Percentiles rank a stretch among this genome's conserved stretches.
These are phyloP conservation scores for Hippocampus barbouri DNA, from an alignment of 2,113 vertebrate species.

Conservation along the genomic window DNA sequence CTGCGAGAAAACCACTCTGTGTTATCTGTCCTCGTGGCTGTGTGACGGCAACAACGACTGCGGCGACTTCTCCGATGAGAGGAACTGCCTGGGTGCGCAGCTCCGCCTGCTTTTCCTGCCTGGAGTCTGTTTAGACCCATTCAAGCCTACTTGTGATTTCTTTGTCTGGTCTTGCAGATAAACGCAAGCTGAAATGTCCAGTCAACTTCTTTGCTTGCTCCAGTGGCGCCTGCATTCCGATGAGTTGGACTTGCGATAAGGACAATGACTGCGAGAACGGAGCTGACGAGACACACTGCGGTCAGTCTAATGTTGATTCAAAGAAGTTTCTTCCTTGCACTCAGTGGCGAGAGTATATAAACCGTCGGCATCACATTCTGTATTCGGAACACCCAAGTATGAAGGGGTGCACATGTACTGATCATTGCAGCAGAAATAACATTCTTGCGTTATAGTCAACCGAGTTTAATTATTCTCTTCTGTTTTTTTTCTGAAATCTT, in stretches of 20 bases:
- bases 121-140: not conserved
- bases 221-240: constrained; percentile 91
- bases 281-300: constrained; percentile 88
- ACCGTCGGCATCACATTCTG: no score
- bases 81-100: constrained; percentile 85
- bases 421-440: no score
- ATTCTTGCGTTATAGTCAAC: no score
- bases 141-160: not conserved
- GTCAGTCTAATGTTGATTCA: constrained; percentile 61
- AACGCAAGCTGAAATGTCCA: constrained; percentile 55
- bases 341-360: not conserved
- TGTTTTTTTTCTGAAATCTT: no score
- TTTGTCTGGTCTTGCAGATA: constrained; percentile 36
- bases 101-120: not conserved
- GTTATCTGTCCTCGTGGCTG: constrained; percentile 84
- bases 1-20: constrained; percentile 90
- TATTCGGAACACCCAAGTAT: no score
- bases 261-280: constrained; percentile 94
- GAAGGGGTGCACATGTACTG: no score
- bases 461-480: no score
- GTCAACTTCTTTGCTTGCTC: constrained; percentile 84
- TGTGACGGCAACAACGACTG: constrained; percentile 94
- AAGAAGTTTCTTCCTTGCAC: no score
- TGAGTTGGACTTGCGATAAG: constrained; percentile 96
- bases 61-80: constrained; percentile 91